Percentiles rank a stretch among this genome's conserved stretches.
These are phyloP conservation scores for human (Homo sapiens) DNA, from an alignment of 2,113 vertebrate species.

Conservation along the genomic window GRCh38 chr5:81865501-81866000, in stretches of 20 bases:
- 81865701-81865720: background rate
- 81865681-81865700: background rate
- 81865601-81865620: conserved; percentile 1
- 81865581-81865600: background rate
- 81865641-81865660: background rate
- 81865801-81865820: background rate
- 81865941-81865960: background rate
- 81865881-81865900: background rate
- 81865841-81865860: background rate
- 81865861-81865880: background rate
- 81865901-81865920: background rate
- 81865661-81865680: background rate
- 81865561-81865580: background rate
- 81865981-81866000: background rate
- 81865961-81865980: background rate
- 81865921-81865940: background rate
- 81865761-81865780: background rate
- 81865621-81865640: background rate
- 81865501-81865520: conserved; percentile 10
- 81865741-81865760: background rate
- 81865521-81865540: background rate
- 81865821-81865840: background rate
- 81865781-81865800: background rate
- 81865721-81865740: background rate
- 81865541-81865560: background rate